These are phyloP conservation scores for Phengaris arion DNA, from an alignment of 2,888 invertebrate genomes.

Conservation along the genomic window DNA sequence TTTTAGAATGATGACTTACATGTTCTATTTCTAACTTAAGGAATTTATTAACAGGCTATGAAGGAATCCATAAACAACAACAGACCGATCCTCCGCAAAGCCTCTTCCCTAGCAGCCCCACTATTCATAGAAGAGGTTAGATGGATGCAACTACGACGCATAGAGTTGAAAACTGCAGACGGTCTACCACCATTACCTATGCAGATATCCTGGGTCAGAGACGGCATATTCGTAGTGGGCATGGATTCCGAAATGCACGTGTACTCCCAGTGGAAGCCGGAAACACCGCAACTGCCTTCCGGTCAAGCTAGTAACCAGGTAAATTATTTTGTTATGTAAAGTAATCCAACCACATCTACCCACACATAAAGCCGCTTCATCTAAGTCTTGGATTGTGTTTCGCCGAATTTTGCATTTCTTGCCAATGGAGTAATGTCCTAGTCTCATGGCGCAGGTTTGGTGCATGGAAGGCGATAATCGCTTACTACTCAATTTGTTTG, in stretches of 20 bases:
- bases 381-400: no score
- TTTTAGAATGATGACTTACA: not conserved
- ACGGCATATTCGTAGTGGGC: conserved; percentile 98
- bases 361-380: not conserved
- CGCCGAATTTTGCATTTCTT: no score
- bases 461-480: no score
- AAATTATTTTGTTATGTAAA: conserved; percentile 31
- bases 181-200: conserved; percentile 97
- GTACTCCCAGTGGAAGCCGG: conserved; percentile 98
- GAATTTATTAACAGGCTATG: conserved; percentile 80
- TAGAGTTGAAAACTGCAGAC: conserved; percentile 95
- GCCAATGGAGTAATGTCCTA: no score
- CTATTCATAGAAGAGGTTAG: conserved; percentile 94
- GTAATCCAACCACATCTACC: not conserved
- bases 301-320: conserved; percentile 58
- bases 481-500: no score
- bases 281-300: conserved; percentile 59
- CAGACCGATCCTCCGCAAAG: conserved; percentile 91
- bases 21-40: not conserved
- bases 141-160: conserved; percentile 97
- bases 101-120: conserved; percentile 93
- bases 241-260: conserved; percentile 99
- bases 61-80: conserved; percentile 91
- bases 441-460: no score
- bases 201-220: conserved; percentile 99